These are phyloP conservation scores for Euura saliciscinereae DNA, from an alignment of 1,140 invertebrate genomes.

Conservation along the genomic window DNA sequence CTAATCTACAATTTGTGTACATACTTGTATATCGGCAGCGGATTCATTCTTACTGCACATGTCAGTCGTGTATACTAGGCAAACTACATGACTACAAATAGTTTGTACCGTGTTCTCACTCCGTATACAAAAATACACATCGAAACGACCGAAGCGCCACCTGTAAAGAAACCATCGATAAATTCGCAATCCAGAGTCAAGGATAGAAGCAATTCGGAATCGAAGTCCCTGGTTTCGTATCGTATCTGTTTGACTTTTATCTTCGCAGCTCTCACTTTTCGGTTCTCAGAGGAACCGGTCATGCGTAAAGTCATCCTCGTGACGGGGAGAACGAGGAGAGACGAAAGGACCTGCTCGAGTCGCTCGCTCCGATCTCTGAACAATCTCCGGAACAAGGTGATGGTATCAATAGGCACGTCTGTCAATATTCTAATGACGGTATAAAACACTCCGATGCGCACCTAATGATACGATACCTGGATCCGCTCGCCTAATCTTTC, in stretches of 20 bases:
- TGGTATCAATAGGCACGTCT: constrained; percentile 8
- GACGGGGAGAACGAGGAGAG: constrained; percentile 29
- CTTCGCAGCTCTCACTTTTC: neutral
- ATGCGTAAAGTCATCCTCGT: constrained; percentile 29
- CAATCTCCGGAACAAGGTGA: constrained; percentile 21
- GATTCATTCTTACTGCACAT: constrained; percentile 13
- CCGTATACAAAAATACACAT: no score
- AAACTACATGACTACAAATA: constrained; percentile 10
- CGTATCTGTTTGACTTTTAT: neutral
- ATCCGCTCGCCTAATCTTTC: neutral
- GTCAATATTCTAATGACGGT: constrained; percentile 10
- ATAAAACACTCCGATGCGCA: neutral
- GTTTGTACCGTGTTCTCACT: neutral
- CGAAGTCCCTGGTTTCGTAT: no score
- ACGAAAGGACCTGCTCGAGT: constrained; percentile 23
- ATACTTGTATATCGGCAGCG: constrained; percentile 10
- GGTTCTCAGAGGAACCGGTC: constrained; percentile 27
- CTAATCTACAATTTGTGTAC: constrained; percentile 13
- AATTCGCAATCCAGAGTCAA: no score
- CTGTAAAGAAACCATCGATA: no score
- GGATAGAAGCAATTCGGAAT: no score
- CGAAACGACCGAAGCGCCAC: no score
- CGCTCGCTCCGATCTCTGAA: constrained; percentile 20
- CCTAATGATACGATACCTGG: neutral
- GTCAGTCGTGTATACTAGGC: constrained; percentile 5